Evolutionary conservation across 2,888 invertebrate species (phyloP), one percentile per base, ranked within the genome.

Genomic region (Meganola albula): DNA sequence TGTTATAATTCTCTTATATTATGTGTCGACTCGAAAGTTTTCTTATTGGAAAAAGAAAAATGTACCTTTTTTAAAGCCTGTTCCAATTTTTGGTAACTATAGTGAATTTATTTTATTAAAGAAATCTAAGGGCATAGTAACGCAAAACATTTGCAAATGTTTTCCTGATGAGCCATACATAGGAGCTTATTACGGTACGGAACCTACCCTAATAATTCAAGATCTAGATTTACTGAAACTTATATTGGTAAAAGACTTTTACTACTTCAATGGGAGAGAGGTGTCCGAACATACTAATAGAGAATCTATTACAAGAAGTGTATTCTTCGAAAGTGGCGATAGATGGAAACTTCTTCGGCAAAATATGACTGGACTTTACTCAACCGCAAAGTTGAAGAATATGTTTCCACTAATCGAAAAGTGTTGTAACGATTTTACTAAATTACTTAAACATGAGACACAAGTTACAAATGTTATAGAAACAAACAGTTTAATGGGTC

Each of bases 381-480:
- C 53, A 4, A 47, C 52, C 0, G 32, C 48, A 0, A 41, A 41
- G 27, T 32, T 41, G 29, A 41, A 35, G 28, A 48, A 40, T 10
- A 57, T 59, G 54, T 59, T 54, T 25, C 37, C 40, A 27, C 30
- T 58, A 9, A 48, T 58, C 4, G 47, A 56, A 5, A 44, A 48
- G 9, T 53, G 54, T 31, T 25, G 37, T 2, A 21, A 34, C 4
- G 16, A 6, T 1, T 24, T 34, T 4, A 31, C 30, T 21, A 6
- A 20, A 5, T 2, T 31, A 2, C 20, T 38, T 7, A 21, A 31
- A 21, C 10, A 31, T 4, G 20, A 31, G n/a, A 31, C 16, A 0
- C 20, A 12, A 5, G 10, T n/a, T 8, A 10, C 10, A 2, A 24
- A 31, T 10, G 20, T 10, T 9, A 12, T 38, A 8, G 31, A 38